These are phyloP conservation scores for Campaea margaritaria DNA, from an alignment of 2,888 invertebrate species.

Conservation along the genomic window DNA sequence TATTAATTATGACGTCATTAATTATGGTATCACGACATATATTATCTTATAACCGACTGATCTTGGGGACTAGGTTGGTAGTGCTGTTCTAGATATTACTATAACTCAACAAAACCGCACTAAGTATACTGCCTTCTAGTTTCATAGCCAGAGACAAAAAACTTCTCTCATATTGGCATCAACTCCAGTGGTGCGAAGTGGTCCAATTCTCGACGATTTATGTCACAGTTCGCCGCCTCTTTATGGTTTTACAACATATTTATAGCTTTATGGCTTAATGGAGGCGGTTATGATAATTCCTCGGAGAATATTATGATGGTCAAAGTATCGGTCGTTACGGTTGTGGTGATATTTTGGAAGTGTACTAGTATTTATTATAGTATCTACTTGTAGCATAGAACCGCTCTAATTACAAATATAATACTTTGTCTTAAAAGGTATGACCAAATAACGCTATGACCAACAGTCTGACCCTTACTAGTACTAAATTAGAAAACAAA, in stretches of 20 bases:
- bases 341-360: conserved; percentile 20
- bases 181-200: conserved; percentile 68
- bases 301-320: conserved; percentile 44
- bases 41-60: conserved; percentile 30
- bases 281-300: conserved; percentile 71
- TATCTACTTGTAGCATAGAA: too few species aligned
- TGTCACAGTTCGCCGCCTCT: conserved; percentile 71
- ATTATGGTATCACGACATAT: conserved; percentile 41
- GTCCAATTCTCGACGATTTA: conserved; percentile 77
- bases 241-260: conserved; percentile 84
- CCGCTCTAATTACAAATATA: too few species aligned
- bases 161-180: conserved; percentile 46
- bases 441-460: too few species aligned
- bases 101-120: too few species aligned
- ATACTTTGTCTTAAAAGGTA: too few species aligned
- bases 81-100: too few species aligned
- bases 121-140: too few species aligned
- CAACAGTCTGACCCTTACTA: background rate
- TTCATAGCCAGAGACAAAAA: conserved; percentile 41
- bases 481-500: background rate
- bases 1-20: conserved; percentile 49
- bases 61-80: too few species aligned
- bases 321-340: conserved; percentile 45
- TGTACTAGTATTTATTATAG: conserved; percentile 4
- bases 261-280: conserved; percentile 78